Evolutionary conservation across 2,797 vertebrate species (phyloP).

Genomic region (Characodon lateralis): DNA sequence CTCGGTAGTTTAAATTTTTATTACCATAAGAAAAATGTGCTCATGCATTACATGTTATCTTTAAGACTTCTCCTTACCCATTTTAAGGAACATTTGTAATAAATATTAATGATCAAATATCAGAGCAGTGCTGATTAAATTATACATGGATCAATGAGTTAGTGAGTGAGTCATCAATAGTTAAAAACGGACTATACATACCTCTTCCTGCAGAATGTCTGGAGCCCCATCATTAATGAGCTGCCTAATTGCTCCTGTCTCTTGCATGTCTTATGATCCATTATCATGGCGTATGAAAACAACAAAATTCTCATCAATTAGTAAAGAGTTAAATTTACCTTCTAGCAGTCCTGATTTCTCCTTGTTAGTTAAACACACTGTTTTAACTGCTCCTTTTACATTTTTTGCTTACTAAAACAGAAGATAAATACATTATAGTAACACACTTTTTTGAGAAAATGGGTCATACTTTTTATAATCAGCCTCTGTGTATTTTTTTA

Average conservation of each 20-base stretch:
- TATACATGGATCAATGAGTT: constrained; percentile 77
- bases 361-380: neutral
- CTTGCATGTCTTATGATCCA: constrained; percentile 61
- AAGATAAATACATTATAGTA: neutral
- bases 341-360: neutral
- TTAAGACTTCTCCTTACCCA: constrained; percentile 40
- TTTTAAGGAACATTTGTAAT: constrained; percentile 54
- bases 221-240: constrained; percentile 60
- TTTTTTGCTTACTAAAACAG: neutral
- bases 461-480: neutral
- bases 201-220: constrained; percentile 59
- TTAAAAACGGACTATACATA: constrained; percentile 70
- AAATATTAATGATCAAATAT: constrained; percentile 72
- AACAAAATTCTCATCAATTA: constrained; percentile 60
- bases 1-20: no score
- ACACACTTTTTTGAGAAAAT: neutral
- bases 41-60: constrained; percentile 42
- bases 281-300: constrained; percentile 44
- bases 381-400: neutral
- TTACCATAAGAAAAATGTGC: neutral
- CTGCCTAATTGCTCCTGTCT: constrained; percentile 62
- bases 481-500: neutral
- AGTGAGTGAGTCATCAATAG: constrained; percentile 74
- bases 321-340: constrained; percentile 31
- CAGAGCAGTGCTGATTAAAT: constrained; percentile 70